Evolutionary conservation across 2,797 vertebrate genomes (phyloP).

Genomic region (Gymnothorax javanicus): DNA sequence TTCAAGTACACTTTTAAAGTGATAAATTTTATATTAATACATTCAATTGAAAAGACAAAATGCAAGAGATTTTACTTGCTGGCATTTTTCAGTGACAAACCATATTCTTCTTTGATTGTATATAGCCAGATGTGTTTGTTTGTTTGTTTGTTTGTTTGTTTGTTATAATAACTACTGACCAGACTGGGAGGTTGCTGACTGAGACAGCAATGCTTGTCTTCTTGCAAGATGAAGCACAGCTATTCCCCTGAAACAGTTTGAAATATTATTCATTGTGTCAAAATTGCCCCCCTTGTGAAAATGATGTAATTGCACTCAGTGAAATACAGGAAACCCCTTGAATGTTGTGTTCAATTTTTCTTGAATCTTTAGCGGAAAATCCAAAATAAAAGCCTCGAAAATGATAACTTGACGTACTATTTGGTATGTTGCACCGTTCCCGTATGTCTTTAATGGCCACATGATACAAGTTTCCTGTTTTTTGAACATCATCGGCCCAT

Average conservation of each 20-base stretch:
- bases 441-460: too few relatives aligned
- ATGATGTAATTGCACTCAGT: slow-evolving; percentile 39
- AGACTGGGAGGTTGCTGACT: not conserved
- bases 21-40: too few relatives aligned
- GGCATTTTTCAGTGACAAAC: slow-evolving; percentile 7
- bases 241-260: slow-evolving; percentile 42
- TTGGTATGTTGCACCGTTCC: not conserved
- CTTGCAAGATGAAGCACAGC: slow-evolving; percentile 26
- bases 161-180: slow-evolving; percentile 11
- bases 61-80: not conserved
- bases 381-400: slow-evolving; percentile 40
- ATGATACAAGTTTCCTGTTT: too few relatives aligned
- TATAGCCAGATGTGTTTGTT: too few relatives aligned
- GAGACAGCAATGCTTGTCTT: not conserved
- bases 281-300: slow-evolving; percentile 50
- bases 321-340: slow-evolving; percentile 45
- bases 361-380: slow-evolving; percentile 50
- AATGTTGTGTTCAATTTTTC: slow-evolving; percentile 53
- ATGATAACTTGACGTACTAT: slow-evolving; percentile 31
- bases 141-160: slow-evolving; percentile 13
- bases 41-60: too few relatives aligned
- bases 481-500: too few relatives aligned
- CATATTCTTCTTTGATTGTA: slow-evolving; percentile 5
- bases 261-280: slow-evolving; percentile 48
- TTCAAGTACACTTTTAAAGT: too few relatives aligned